Evolutionary conservation across 2,797 vertebrate species (phyloP), one percentile per base, ranked within the genome.

Genomic region (Sebastolobus alascanus): DNA sequence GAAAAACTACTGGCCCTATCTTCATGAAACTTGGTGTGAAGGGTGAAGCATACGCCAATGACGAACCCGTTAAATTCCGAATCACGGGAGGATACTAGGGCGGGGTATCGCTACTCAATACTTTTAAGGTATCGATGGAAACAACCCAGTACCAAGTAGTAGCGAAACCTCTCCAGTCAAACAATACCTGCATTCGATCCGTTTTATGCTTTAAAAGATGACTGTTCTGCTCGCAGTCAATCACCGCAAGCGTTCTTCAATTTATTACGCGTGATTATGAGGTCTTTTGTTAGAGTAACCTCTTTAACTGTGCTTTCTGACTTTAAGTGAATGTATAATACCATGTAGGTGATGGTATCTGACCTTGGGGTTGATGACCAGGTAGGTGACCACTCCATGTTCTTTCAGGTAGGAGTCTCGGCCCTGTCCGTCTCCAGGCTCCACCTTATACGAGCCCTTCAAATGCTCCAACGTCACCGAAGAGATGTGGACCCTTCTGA

Each of bases 331-430:
- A 40, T 29, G 27, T 4, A 29, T 22, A 5, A 43, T 27, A 52
- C 13, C 1, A 13, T 13, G 33, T 35, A 3, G 22, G 3, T 29
- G 11, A 38, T 0, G 25, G n/a, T 43, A 0, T 68, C 96, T 92
- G 79, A 99, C 98, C 97, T 99, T 99, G n/a, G 98, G 98, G 92
- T 99, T 99, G 95, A 99, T 97, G 88, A 99, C 98, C 86, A 99
- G 96, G 92, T 96, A 98, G 75, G 98, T 99, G 92, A 97, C 94
- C 90, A 99, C 96, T 58, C 96, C 95, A 27, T 99, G 97, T 68
- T 99, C 97, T 73, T 99, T 99, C 89, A 99, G 95, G 92, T 99
- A 99, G 0, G 96, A 96, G 83, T 99, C 98, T 86, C 98, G 95
- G 84, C 94, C 95, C 89, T 97, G 97, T 82, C 98, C 98, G 0